Evolutionary conservation across 1,140 invertebrate genomes (phyloP).

Genomic region (Ceratina japonica): DNA sequence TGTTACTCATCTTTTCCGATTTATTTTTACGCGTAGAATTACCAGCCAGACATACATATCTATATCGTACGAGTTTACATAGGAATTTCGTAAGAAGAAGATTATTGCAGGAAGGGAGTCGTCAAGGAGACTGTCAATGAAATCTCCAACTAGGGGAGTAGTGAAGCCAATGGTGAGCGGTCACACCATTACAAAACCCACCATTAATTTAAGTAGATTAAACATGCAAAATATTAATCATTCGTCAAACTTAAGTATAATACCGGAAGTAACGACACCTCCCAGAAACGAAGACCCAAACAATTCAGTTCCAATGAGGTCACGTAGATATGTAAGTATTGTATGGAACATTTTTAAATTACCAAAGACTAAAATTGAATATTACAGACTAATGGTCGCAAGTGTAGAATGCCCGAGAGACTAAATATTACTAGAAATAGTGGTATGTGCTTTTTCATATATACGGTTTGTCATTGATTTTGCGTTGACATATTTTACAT

Average conservation of each 20-base stretch:
- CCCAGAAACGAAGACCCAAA: slow-evolving; percentile 44
- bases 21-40: no score
- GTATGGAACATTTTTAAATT: neutral
- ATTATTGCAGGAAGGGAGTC: slow-evolving; percentile 63
- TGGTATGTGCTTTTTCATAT: slow-evolving; percentile 54
- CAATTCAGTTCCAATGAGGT: slow-evolving; percentile 20
- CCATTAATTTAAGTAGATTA: slow-evolving; percentile 76
- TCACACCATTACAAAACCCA: slow-evolving; percentile 77
- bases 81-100: neutral
- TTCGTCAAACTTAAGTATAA: slow-evolving; percentile 69
- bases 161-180: slow-evolving; percentile 78
- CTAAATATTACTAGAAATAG: slow-evolving; percentile 59
- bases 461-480: neutral
- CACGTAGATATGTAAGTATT: slow-evolving; percentile 48
- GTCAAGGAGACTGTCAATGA: slow-evolving; percentile 62
- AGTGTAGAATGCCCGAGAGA: slow-evolving; percentile 68
- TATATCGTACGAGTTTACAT: neutral
- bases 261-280: slow-evolving; percentile 67
- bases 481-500: slow-evolving; percentile 1
- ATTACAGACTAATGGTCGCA: slow-evolving; percentile 61
- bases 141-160: slow-evolving; percentile 75
- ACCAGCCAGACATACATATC: no score
- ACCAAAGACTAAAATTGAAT: neutral
- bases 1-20: no score
- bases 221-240: slow-evolving; percentile 71